Evolutionary conservation across 2,113 vertebrate species (phyloP).

Genomic region (Centropus bengalensis): DNA sequence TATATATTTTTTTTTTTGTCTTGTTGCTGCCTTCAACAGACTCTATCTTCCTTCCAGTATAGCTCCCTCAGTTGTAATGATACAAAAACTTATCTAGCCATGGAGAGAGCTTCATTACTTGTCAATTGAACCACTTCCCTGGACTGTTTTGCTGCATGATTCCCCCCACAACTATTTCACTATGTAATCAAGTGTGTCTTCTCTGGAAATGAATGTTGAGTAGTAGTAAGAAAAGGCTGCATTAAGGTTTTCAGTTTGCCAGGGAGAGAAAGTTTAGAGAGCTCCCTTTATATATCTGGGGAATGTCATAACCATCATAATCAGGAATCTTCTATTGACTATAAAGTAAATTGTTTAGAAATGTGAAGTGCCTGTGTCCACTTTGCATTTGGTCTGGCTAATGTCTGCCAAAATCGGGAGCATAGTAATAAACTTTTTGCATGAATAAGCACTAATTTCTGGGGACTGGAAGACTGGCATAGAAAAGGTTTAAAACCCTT

Average conservation of each 20-base stretch:
- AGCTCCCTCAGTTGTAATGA: not conserved
- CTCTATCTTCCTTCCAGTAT: not conserved
- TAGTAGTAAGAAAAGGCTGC: not conserved
- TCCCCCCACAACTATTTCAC: not conserved
- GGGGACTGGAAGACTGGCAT: not conserved
- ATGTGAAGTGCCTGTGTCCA: not conserved
- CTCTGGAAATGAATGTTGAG: not conserved
- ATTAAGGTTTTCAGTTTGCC: constrained; percentile 1
- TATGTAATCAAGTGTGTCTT: not conserved
- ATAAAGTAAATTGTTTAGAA: not conserved
- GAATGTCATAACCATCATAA: not conserved
- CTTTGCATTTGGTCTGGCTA: not conserved
- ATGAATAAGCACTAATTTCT: not conserved
- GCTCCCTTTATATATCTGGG: not conserved
- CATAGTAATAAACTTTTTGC: not conserved
- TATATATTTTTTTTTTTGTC: not conserved
- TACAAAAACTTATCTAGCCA: not conserved
- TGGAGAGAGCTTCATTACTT: not conserved
- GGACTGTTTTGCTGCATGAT: not conserved
- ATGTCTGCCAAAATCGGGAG: not conserved
- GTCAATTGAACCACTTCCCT: not conserved
- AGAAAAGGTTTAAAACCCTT: not conserved
- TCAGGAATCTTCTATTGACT: not conserved
- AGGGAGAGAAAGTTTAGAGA: not conserved
- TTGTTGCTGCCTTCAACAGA: not conserved